phyloP scores from a whole-genome alignment of 2,888 invertebrate species.

The Cantharis rustica region DNA sequence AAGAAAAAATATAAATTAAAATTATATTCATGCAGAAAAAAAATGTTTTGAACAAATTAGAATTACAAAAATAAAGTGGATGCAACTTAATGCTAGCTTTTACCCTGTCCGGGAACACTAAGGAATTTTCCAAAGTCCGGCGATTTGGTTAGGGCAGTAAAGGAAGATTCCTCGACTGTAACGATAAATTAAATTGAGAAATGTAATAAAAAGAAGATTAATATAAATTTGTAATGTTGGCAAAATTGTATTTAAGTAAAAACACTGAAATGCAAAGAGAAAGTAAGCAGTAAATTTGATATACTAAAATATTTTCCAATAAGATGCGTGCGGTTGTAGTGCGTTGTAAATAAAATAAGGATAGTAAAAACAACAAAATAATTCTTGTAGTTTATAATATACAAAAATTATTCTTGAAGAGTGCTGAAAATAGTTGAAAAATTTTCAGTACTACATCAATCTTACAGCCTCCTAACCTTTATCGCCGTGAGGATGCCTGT shows the following conservation, averaged over 20 bases:
- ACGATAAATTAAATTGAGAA: constrained; percentile 28
- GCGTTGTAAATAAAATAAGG: neutral
- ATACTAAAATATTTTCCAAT: neutral
- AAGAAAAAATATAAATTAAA: neutral
- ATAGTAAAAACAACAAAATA: neutral
- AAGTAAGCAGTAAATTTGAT: neutral
- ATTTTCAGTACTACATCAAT: constrained; percentile 12
- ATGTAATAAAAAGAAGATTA: neutral
- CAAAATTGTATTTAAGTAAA: neutral
- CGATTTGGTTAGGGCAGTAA: constrained; percentile 46
- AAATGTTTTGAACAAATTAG: neutral
- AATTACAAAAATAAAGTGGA: neutral
- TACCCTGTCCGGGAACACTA: constrained; percentile 56
- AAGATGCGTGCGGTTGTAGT: constrained; percentile 1
- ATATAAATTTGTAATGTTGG: neutral
- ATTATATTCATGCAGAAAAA: neutral
- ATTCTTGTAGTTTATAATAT: neutral
- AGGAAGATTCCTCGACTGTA: constrained; percentile 53
- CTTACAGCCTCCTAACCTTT: constrained; percentile 55
- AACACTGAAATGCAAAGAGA: neutral
- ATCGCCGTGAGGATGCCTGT: constrained; percentile 57
- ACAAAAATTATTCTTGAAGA: constrained; percentile 13
- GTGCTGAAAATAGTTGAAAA: constrained; percentile 17
- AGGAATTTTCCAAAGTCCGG: constrained; percentile 57
- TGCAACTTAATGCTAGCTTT: constrained; percentile 17